Percentiles rank a stretch among this genome's conserved stretches.
These are phyloP conservation scores for Zaprionus tsacasi DNA, from an alignment of 1,140 invertebrate genomes.

Conservation along the genomic window DNA sequence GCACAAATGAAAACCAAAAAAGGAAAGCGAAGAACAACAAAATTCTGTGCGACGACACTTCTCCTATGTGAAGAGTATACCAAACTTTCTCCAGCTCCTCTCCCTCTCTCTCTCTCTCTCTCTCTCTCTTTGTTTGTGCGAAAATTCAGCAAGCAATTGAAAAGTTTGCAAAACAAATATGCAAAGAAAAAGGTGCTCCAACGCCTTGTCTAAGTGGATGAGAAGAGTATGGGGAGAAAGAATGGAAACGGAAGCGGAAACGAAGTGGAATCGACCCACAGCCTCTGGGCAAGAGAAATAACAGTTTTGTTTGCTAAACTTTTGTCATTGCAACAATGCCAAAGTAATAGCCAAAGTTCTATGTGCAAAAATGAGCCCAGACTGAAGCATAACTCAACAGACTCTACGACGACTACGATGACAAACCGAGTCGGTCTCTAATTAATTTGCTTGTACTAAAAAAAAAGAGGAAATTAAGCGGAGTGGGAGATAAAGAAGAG, in stretches of 20 bases:
- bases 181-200: slow-evolving; percentile 76
- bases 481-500: slow-evolving; percentile 1
- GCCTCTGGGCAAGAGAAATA: slow-evolving; percentile 43
- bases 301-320: slow-evolving; percentile 76
- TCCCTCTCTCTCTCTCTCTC: slow-evolving; percentile 7
- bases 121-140: slow-evolving; percentile 50
- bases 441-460: slow-evolving; percentile 41
- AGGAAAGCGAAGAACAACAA: slow-evolving; percentile 18
- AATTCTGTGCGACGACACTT: slow-evolving; percentile 34
- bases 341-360: slow-evolving; percentile 49
- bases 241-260: slow-evolving; percentile 29
- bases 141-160: slow-evolving; percentile 67
- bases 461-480: slow-evolving; percentile 32
- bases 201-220: slow-evolving; percentile 46
- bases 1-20: slow-evolving; percentile 30
- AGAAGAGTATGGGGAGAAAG: slow-evolving; percentile 2
- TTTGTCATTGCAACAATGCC: slow-evolving; percentile 70
- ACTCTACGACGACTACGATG: slow-evolving; percentile 3
- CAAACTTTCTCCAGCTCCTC: slow-evolving; percentile 28
- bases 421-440: slow-evolving; percentile 8
- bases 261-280: slow-evolving; percentile 37
- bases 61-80: slow-evolving; percentile 37
- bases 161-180: slow-evolving; percentile 78
- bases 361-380: slow-evolving; percentile 25
- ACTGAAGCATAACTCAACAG: slow-evolving; percentile 10